Percentiles rank a stretch among this genome's conserved stretches.
phyloP scores from a whole-genome alignment of 2,888 invertebrate species.

The Encarsia formosa region DNA sequence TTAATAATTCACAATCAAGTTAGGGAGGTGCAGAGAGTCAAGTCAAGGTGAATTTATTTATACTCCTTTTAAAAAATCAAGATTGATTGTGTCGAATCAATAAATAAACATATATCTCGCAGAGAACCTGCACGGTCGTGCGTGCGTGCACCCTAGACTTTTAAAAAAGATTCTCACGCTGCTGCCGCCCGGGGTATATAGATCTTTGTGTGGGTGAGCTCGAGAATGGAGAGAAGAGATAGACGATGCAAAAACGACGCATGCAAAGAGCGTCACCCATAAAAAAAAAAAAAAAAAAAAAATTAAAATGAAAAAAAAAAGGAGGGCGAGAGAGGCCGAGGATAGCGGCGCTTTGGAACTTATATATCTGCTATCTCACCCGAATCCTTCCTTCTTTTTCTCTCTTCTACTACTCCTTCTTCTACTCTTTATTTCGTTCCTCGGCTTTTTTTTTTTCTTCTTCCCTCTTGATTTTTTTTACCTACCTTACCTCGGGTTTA shows the following conservation, averaged over 20 bases:
- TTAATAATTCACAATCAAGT: too few species aligned
- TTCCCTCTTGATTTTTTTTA: not conserved
- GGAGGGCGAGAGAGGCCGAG: not conserved
- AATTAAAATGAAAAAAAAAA: not conserved
- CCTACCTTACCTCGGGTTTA: too few species aligned
- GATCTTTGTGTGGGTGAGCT: conserved; percentile 6
- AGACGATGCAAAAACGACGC: conserved; percentile 17
- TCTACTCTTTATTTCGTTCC: not conserved
- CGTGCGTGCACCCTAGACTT: too few species aligned
- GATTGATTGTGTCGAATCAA: not conserved
- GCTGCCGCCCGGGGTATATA: not conserved
- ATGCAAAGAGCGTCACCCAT: conserved; percentile 21
- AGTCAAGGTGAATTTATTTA: too few species aligned
- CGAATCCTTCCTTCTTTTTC: not conserved
- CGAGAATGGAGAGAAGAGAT: conserved; percentile 8
- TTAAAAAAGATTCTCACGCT: conserved; percentile 17
- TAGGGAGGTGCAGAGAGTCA: too few species aligned
- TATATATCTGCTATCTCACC: conserved; percentile 23
- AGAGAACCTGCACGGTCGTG: too few species aligned
- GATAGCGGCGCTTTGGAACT: conserved; percentile 26
- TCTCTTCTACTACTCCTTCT: not conserved
- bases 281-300: conserved; percentile 8
- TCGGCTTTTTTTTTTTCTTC: not conserved
- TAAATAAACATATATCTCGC: not conserved
- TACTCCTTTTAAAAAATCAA: too few species aligned